Base-by-base conservation (phyloP, 2,888 invertebrate genomes). In the Coenonympha glycerion region DNA sequence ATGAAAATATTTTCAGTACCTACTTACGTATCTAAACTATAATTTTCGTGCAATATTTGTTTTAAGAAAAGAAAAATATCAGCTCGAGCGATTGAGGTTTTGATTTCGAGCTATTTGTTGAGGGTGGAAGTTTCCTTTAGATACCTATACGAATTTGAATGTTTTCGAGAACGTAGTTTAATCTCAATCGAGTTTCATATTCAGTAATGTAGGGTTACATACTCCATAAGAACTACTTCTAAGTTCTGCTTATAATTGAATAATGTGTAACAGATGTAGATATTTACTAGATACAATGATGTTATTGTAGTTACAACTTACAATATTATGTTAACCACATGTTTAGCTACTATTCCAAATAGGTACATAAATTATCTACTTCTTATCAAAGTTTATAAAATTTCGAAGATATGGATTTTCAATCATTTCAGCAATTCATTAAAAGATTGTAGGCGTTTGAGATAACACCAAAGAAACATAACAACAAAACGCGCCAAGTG, bases 401-500 rank as follows among this genome's bases (percentile, higher is more conserved):
- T 48, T 28, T 24, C 9, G 24, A 46, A 18, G 11, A 34, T 13
- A 30, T 41, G 37, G 37, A 46, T 42, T 50, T 49, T 39, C 46
- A 47, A 36, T 47, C 33, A 41, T 24, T 44, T 30, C 30, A 45
- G n/a, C 26, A 15, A 16, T 36, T 3, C 1, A 18, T 39, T 49
- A 40, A 36, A 54, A 48, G n/a, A n/a, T n/a, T n/a, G 45, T 48
- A 36, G 30, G 47, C 41, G 37, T 40, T 41, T 40, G 37, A 56
- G 51, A 57, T 51, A 50, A 45, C 26, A 47, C 51, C 45, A 47
- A 50, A 53, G 44, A 39, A 54, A 55, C 50, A 69, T 73, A 71
- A 65, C 64, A 67, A 56, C 61, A 67, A 70, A 71, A 69, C 68
- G 66, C 66, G 57, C 55, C 60, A 47, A 31, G 62, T 64, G 74